A percentile compares a stretch with the other conserved stretches of the same genome.
phyloP scores from a whole-genome alignment of 2,888 invertebrate species.

The Labia minor region DNA sequence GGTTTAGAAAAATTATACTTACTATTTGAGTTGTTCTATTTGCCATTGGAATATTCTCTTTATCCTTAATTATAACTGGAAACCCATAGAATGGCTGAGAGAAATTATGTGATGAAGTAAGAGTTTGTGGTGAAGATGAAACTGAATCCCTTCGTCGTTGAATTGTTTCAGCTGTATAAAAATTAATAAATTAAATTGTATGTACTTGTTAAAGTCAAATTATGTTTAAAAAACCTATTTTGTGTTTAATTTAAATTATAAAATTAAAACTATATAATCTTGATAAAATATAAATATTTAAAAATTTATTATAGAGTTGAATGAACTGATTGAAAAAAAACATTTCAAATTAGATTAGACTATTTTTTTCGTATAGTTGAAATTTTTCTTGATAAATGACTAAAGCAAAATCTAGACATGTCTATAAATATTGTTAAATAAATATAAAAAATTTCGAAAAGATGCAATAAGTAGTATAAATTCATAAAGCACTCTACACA shows the following conservation, averaged over 20 bases:
- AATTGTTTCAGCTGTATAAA: background rate
- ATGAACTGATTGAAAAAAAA: too few relatives aligned
- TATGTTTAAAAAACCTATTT: background rate
- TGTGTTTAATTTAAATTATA: background rate
- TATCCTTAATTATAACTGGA: slow-evolving; percentile 1
- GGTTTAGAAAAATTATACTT: background rate
- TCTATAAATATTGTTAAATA: too few relatives aligned
- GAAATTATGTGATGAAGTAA: background rate
- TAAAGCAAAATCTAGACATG: too few relatives aligned
- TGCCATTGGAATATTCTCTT: background rate
- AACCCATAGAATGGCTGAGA: background rate
- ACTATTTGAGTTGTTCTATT: background rate
- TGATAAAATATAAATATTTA: too few relatives aligned
- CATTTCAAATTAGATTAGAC: too few relatives aligned
- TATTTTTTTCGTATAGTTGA: too few relatives aligned
- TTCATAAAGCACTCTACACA: too few relatives aligned
- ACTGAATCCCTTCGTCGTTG: background rate
- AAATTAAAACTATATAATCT: too few relatives aligned
- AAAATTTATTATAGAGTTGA: too few relatives aligned
- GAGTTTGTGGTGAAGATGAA: background rate
- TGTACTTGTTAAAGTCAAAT: background rate
- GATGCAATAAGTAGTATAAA: too few relatives aligned
- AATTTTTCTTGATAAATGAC: too few relatives aligned
- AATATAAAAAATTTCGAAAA: too few relatives aligned
- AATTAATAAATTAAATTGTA: background rate